Conservation (phyloP, 2,113 vertebrate species). For the Stegastes partitus region DNA sequence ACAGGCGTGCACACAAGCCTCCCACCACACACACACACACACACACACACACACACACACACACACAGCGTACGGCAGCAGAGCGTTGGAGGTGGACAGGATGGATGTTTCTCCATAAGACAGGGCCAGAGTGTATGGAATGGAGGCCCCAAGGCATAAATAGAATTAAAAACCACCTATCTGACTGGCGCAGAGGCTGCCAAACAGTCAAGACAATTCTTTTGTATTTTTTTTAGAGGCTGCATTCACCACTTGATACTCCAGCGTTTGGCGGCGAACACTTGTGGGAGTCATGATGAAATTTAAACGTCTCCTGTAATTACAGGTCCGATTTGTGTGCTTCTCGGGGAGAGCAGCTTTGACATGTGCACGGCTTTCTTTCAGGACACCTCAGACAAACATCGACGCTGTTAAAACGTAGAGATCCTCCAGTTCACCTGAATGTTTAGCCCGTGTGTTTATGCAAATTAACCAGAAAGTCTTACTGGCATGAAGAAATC, state of each 20-base stretch:
- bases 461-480: too few relatives aligned
- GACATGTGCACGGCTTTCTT: conserved; percentile 42
- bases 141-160: conserved; percentile 25
- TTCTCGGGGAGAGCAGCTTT: conserved; percentile 42
- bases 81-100: conserved; percentile 46
- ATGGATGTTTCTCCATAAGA: conserved; percentile 36
- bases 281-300: conserved; percentile 49
- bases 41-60: not conserved
- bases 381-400: conserved; percentile 24
- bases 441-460: not conserved
- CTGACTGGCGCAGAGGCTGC: conserved; percentile 21
- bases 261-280: conserved; percentile 44
- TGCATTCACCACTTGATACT: conserved; percentile 25
- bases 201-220: conserved; percentile 43
- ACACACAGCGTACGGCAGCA: conserved; percentile 43
- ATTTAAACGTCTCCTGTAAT: conserved; percentile 66
- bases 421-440: not conserved
- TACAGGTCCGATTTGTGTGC: conserved; percentile 55
- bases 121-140: conserved; percentile 5
- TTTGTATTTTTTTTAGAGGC: conserved; percentile 45
- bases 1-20: too few relatives aligned
- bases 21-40: too few relatives aligned
- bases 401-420: not conserved
- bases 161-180: conserved; percentile 47
- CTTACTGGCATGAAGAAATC: too few relatives aligned